A percentile compares a stretch with the other conserved stretches of the same genome.
These are phyloP conservation scores for Cheilosia variabilis DNA, from an alignment of 2,888 invertebrate species.

Conservation along the genomic window DNA sequence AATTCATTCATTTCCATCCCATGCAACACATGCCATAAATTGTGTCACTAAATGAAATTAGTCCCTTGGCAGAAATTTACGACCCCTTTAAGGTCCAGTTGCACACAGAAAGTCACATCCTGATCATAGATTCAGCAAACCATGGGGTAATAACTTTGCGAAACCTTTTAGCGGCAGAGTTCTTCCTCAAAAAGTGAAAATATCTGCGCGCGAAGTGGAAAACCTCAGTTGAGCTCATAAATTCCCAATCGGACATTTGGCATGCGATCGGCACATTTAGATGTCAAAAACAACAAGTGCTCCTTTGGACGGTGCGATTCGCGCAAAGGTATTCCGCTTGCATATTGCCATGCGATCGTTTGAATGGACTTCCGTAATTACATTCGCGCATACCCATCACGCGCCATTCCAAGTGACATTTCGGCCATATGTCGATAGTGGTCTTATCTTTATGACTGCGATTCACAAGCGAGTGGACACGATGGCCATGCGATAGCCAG, in stretches of 20 bases:
- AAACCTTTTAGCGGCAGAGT: slow-evolving; percentile 61
- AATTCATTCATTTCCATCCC: slow-evolving; percentile 6
- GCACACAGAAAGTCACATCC: slow-evolving; percentile 3
- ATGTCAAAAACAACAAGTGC: slow-evolving; percentile 58
- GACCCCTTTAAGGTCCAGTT: neutral
- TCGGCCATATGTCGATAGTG: slow-evolving; percentile 43
- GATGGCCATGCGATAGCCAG: slow-evolving; percentile 59
- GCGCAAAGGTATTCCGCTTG: slow-evolving; percentile 8
- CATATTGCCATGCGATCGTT: slow-evolving; percentile 7
- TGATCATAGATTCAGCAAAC: slow-evolving; percentile 27
- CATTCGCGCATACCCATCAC: slow-evolving; percentile 51
- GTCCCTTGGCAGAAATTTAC: slow-evolving; percentile 11
- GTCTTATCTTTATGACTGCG: slow-evolving; percentile 65
- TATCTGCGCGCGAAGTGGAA: slow-evolving; percentile 37
- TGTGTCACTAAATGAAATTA: neutral
- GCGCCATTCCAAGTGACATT: slow-evolving; percentile 53
- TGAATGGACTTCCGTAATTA: slow-evolving; percentile 68
- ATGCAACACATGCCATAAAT: neutral
- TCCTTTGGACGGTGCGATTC: slow-evolving; percentile 8
- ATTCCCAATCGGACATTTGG: slow-evolving; percentile 50
- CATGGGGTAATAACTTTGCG: slow-evolving; percentile 34
- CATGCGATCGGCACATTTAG: slow-evolving; percentile 72
- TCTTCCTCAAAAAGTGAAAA: slow-evolving; percentile 51
- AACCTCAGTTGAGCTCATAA: slow-evolving; percentile 49
- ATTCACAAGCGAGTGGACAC: slow-evolving; percentile 67